Conservation (phyloP, 2,797 vertebrate genomes). For the Rhynchotus rufescens region DNA sequence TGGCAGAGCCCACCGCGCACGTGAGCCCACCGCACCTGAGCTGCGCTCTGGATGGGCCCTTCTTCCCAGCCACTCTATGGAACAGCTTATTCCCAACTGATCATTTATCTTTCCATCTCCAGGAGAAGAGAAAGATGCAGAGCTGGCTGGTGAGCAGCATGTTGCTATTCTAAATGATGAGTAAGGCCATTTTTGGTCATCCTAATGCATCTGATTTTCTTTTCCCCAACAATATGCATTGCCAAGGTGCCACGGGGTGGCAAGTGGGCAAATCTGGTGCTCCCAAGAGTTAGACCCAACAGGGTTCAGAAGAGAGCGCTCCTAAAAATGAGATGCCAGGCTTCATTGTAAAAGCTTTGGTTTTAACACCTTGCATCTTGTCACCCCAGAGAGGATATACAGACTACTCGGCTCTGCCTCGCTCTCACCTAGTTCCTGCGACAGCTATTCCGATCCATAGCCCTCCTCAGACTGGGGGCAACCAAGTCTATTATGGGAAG, state of each 20-base stretch:
- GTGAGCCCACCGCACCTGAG: fast-evolving
- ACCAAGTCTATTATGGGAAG: fast-evolving
- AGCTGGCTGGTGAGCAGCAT: neutral
- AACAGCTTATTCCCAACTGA: neutral
- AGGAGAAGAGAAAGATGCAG: neutral
- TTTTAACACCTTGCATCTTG: neutral
- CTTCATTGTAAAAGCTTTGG: neutral
- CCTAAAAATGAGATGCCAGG: neutral
- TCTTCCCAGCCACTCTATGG: neutral
- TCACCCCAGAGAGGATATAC: neutral
- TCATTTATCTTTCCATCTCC: neutral
- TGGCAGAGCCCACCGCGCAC: too few species aligned
- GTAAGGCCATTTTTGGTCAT: neutral
- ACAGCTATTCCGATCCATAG: neutral
- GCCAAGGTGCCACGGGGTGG: neutral
- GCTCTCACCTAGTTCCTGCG: neutral
- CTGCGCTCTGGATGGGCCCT: neutral
- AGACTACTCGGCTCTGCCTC: neutral
- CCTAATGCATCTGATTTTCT: neutral
- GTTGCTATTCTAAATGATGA: neutral
- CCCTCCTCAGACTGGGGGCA: neutral
- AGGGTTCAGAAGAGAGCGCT: neutral
- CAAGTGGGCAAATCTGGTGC: neutral
- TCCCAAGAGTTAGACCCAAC: neutral
- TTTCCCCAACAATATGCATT: neutral